These are phyloP conservation scores for Agonopterix heracliana DNA, from an alignment of 2,888 invertebrate species.

Conservation along the genomic window DNA sequence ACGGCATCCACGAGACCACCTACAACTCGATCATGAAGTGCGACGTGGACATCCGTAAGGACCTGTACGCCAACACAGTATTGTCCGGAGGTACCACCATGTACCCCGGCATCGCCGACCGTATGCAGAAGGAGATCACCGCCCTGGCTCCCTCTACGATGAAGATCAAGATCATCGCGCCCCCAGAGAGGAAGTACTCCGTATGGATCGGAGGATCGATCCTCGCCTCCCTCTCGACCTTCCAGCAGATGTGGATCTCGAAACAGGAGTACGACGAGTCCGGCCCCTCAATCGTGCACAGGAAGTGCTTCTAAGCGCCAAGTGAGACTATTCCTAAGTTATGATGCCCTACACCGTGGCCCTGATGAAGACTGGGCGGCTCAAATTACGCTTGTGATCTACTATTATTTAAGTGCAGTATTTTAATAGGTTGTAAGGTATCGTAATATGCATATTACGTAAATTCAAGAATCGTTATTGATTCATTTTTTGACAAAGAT, in stretches of 20 bases:
- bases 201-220: conserved; percentile 97
- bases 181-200: conserved; percentile 96
- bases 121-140: conserved; percentile 96
- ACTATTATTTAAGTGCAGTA: conserved; percentile 66
- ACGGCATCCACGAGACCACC: conserved; percentile 92
- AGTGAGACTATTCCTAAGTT: conserved; percentile 64
- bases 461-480: conserved; percentile 44
- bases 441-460: conserved; percentile 76
- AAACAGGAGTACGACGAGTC: conserved; percentile 99
- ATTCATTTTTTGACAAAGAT: conserved; percentile 64
- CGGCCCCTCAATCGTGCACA: conserved; percentile 95
- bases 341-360: conserved; percentile 70
- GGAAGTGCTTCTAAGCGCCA: conserved; percentile 84
- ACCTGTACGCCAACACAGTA: conserved; percentile 96
- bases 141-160: conserved; percentile 93
- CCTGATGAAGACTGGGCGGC: conserved; percentile 51
- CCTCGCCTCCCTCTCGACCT: conserved; percentile 93
- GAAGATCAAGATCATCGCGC: conserved; percentile 97
- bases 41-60: conserved; percentile 98
- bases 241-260: conserved; percentile 98
- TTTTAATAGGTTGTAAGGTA: conserved; percentile 73
- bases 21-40: conserved; percentile 99
- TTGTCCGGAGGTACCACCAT: conserved; percentile 96
- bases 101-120: conserved; percentile 96
- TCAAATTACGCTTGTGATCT: conserved; percentile 73